A percentile compares a stretch with the other conserved stretches of the same genome.
phyloP scores from a whole-genome alignment of 2,797 vertebrate species.

The Gallinago solitaria region DNA sequence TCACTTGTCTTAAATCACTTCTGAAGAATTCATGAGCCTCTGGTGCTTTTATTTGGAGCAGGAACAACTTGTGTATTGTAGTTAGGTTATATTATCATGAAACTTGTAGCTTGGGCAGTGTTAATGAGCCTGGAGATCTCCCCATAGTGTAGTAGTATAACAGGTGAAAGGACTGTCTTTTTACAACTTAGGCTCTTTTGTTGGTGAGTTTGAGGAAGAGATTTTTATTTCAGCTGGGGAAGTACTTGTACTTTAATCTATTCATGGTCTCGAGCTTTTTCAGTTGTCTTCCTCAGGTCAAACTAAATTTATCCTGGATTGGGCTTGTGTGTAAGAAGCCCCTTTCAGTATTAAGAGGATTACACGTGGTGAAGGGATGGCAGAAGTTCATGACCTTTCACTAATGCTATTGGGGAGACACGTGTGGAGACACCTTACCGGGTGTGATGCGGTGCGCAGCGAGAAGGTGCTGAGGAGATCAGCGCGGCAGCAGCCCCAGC shows the following conservation, averaged over 20 bases:
- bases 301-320: slow-evolving; percentile 44
- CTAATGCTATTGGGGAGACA: slow-evolving; percentile 31
- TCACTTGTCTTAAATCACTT: background rate
- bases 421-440: background rate
- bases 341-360: slow-evolving; percentile 48
- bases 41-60: background rate
- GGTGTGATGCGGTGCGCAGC: background rate
- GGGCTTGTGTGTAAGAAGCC: slow-evolving; percentile 9
- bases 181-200: background rate
- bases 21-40: background rate
- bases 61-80: background rate
- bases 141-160: background rate
- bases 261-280: background rate
- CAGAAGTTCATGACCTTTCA: slow-evolving; percentile 11
- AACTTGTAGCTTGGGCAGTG: background rate
- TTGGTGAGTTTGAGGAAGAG: background rate
- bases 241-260: background rate
- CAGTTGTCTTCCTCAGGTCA: slow-evolving; percentile 31
- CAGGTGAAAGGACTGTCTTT: background rate
- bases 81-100: background rate
- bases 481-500: background rate
- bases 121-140: background rate
- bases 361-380: background rate
- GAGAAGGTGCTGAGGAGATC: background rate
- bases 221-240: background rate